A percentile compares a stretch with the other conserved stretches of the same genome.
phyloP scores from a whole-genome alignment of 2,113 vertebrate species.

The Melanerpes aurifrons region DNA sequence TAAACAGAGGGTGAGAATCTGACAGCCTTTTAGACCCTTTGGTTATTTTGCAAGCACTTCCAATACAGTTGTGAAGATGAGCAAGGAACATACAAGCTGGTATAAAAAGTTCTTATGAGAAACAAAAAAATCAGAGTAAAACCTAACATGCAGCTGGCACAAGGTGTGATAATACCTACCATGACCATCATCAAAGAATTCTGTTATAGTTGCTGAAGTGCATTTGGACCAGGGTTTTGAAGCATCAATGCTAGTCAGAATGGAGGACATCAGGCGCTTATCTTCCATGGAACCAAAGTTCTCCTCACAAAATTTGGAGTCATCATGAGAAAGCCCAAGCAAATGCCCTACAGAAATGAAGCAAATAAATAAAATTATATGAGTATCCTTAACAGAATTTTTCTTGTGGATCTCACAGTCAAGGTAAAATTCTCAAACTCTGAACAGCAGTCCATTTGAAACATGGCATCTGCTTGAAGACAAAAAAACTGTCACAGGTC shows the following conservation, averaged over 20 bases:
- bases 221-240: slow-evolving; percentile 99
- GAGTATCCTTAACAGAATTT: not conserved
- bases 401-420: not conserved
- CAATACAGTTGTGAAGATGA: not conserved
- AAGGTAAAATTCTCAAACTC: not conserved
- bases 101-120: not conserved
- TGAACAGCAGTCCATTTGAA: not conserved
- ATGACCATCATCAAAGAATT: slow-evolving; percentile 96
- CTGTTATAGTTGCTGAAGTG: slow-evolving; percentile 95
- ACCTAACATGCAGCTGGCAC: not conserved
- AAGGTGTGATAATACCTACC: slow-evolving; percentile 78
- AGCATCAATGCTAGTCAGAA: slow-evolving; percentile 94
- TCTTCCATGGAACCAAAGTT: slow-evolving; percentile 93
- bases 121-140: not conserved
- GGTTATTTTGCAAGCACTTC: not conserved
- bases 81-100: not conserved
- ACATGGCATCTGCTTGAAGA: not conserved
- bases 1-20: not conserved
- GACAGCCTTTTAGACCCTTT: not conserved
- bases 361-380: not conserved
- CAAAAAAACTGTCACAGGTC: not conserved
- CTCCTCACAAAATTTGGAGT: slow-evolving; percentile 98
- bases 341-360: slow-evolving; percentile 85
- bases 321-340: slow-evolving; percentile 95
- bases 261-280: slow-evolving; percentile 98